These are phyloP conservation scores for Lucinisca nassula DNA, from an alignment of 2,888 invertebrate species.

Conservation along the genomic window DNA sequence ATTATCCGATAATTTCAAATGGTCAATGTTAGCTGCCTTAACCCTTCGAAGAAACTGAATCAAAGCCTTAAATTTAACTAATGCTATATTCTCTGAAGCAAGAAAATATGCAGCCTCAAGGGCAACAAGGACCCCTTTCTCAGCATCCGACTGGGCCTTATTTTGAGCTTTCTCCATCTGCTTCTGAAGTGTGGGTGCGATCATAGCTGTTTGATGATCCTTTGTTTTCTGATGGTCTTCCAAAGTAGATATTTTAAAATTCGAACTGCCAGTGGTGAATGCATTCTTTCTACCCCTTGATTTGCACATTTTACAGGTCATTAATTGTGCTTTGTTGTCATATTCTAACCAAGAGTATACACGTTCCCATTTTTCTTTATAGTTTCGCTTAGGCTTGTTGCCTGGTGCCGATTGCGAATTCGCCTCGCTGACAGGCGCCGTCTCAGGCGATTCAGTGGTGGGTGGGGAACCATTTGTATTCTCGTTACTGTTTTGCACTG, in stretches of 20 bases:
- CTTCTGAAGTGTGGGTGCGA: not conserved
- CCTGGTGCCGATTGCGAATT: too few relatives aligned
- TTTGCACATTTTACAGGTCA: not conserved
- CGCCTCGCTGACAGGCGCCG: too few relatives aligned
- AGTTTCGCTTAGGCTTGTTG: not conserved
- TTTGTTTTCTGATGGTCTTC: not conserved
- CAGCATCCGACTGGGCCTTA: not conserved
- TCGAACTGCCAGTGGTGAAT: not conserved
- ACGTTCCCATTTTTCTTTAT: not conserved
- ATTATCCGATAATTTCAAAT: not conserved
- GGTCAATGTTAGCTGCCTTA: not conserved
- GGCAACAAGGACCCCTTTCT: not conserved
- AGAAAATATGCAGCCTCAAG: not conserved
- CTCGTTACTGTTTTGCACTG: not conserved
- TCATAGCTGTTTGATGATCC: not conserved
- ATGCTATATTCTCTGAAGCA: not conserved
- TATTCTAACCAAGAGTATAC: not conserved
- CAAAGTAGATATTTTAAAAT: not conserved
- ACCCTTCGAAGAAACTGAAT: not conserved
- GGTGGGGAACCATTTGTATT: not conserved
- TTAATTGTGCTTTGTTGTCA: not conserved
- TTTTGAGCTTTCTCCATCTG: not conserved
- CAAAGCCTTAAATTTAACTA: not conserved
- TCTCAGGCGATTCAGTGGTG: not conserved
- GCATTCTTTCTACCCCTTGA: not conserved